Evolutionary conservation across 2,797 vertebrate genomes (phyloP), one percentile per base, ranked within the genome.

Genomic region (Melanotaenia boesemani): DNA sequence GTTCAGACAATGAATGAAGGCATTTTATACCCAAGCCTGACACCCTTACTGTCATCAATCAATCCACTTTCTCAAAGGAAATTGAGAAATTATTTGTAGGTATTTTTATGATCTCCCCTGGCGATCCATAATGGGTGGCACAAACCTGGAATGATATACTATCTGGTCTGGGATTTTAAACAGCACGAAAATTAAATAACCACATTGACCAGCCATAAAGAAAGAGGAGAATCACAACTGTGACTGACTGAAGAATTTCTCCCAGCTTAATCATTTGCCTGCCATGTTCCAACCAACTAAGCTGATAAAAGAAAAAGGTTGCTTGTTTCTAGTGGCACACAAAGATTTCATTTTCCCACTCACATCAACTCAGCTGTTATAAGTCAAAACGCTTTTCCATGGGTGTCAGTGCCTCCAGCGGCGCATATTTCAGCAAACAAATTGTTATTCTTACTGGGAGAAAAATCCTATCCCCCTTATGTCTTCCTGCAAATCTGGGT

Each of bases 401-500:
- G 61, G 76, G 61, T 67, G 67, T 65, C 24, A 28, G 34, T 34
- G n/a, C 79, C 79, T 85, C 70, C 58, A 78, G 44, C 26, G 1
- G 63, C 86, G 67, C 78, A 79, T 72, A 75, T 80, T 85, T 83
- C 72, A 79, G 77, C 72, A 82, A 65, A 80, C 79, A 73, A 81
- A 80, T 69, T 86, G 85, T 86, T 82, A 74, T 86, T 89, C 77
- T 82, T 73, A 80, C 63, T 34, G 72, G 74, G 68, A 74, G 72
- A 70, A n/a, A 83, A 62, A 75, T 55, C 0, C 0, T 36, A 41
- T 56, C 81, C 77, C 68, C 70, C 72, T 12, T 0, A 67, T 72
- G 75, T 76, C 75, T 46, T 20, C 66, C 48, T 67, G 57, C 39
- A 16, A 37, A 62, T 34, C 63, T 10, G 59, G 78, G 52, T 64